Evolutionary conservation across 2,888 invertebrate species (phyloP).

Genomic region (Sympetrum striolatum): DNA sequence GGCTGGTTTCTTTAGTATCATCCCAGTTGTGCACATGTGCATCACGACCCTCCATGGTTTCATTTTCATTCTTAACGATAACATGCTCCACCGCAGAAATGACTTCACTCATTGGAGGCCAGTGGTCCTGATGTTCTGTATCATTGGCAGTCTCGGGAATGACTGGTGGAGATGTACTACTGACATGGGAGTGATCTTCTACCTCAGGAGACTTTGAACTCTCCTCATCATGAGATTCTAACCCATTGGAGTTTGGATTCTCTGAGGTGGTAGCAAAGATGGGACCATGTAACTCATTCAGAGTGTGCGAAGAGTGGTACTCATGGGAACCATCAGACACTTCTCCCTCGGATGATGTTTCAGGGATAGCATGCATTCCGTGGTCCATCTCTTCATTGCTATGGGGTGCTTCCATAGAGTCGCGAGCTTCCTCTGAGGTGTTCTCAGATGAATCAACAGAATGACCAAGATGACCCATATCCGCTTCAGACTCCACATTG

Average conservation of each 20-base stretch:
- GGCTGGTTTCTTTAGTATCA: neutral
- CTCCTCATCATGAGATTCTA: neutral
- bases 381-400: neutral
- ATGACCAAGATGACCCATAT: neutral
- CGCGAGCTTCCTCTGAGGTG: neutral
- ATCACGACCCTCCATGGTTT: neutral
- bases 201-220: neutral
- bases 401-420: neutral
- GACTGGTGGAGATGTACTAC: neutral
- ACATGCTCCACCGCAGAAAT: neutral
- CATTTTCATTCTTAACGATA: neutral
- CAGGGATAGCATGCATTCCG: neutral
- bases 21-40: neutral
- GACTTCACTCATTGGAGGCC: neutral
- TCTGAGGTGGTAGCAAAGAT: neutral
- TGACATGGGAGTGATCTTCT: neutral
- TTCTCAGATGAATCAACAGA: neutral
- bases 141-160: neutral
- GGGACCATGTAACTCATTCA: neutral
- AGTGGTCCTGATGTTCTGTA: neutral
- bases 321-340: neutral
- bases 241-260: neutral
- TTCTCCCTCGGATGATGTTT: neutral
- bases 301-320: neutral
- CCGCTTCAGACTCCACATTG: neutral